A percentile compares a stretch with the other conserved stretches of the same genome.
Evolutionary conservation across 1,140 invertebrate genomes (phyloP).

Genomic region (Aphis gossypii): DNA sequence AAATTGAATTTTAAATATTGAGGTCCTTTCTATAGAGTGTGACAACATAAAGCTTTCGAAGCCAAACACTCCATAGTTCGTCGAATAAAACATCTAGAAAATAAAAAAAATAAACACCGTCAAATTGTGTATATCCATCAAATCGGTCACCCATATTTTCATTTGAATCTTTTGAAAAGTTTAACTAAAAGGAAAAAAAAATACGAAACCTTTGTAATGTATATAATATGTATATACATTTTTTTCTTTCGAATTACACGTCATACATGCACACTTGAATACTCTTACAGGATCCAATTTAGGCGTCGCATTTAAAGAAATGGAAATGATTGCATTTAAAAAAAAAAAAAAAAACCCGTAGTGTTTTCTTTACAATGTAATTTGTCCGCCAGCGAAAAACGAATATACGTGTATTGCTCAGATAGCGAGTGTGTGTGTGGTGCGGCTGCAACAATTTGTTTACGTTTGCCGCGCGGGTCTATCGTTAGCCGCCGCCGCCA

Average conservation of each 20-base stretch:
- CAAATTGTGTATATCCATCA: slow-evolving; percentile 19
- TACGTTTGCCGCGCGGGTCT: slow-evolving; percentile 1
- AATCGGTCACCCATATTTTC: slow-evolving; percentile 36
- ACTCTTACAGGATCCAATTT: background rate
- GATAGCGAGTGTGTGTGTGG: slow-evolving; percentile 1
- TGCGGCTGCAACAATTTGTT: slow-evolving; percentile 41
- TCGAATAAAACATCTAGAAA: slow-evolving; percentile 1
- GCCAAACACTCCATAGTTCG: slow-evolving; percentile 2
- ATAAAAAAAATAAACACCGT: background rate
- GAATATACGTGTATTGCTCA: background rate
- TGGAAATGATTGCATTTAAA: slow-evolving; percentile 2
- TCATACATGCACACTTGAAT: background rate
- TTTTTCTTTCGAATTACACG: slow-evolving; percentile 27
- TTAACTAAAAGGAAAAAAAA: background rate
- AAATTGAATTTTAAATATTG: slow-evolving; percentile 25
- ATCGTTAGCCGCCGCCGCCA: background rate
- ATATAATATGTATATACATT: background rate
- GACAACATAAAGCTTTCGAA: background rate
- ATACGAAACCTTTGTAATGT: slow-evolving; percentile 27
- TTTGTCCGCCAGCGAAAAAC: background rate
- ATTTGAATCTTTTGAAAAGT: slow-evolving; percentile 16
- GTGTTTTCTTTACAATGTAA: slow-evolving; percentile 20
- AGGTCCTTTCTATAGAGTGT: background rate
- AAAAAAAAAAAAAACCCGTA: background rate
- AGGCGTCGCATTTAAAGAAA: background rate